Evolutionary conservation across 2,113 vertebrate species (phyloP).

Genomic region (Reinhardtius hippoglossoides): DNA sequence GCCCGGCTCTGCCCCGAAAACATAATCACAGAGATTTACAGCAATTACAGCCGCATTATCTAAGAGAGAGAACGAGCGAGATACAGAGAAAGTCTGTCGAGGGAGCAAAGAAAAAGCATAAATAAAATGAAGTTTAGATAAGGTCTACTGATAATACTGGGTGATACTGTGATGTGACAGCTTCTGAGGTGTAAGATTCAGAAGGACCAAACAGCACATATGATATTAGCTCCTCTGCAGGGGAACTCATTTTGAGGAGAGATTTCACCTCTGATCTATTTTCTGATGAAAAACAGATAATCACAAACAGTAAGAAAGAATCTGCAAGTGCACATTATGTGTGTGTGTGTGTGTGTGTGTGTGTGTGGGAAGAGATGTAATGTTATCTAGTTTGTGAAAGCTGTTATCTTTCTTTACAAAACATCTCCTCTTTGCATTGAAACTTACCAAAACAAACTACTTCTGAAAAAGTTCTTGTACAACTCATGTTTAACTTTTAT

Average conservation of each 20-base stretch:
- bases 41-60: constrained; percentile 47
- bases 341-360: background rate
- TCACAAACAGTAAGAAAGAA: constrained; percentile 9
- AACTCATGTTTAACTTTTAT: background rate
- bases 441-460: background rate
- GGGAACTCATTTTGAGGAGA: constrained; percentile 26
- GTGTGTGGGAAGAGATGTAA: background rate
- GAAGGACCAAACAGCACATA: constrained; percentile 12
- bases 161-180: constrained; percentile 8
- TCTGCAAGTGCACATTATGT: background rate
- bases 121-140: constrained; percentile 17
- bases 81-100: constrained; percentile 6
- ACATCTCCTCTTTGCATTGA: background rate
- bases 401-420: background rate
- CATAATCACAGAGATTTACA: constrained; percentile 53
- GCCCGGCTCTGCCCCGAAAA: constrained; percentile 29
- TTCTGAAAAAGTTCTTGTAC: background rate
- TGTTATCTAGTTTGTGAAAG: background rate
- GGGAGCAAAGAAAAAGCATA: constrained; percentile 8
- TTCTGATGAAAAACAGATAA: constrained; percentile 36
- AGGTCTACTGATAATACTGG: constrained; percentile 10
- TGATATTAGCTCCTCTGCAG: constrained; percentile 21
- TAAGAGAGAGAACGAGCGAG: background rate
- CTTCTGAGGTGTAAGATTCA: constrained; percentile 21
- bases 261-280: constrained; percentile 23